phyloP scores from a whole-genome alignment of 2,888 invertebrate species.

The Augochlorella aurata region DNA sequence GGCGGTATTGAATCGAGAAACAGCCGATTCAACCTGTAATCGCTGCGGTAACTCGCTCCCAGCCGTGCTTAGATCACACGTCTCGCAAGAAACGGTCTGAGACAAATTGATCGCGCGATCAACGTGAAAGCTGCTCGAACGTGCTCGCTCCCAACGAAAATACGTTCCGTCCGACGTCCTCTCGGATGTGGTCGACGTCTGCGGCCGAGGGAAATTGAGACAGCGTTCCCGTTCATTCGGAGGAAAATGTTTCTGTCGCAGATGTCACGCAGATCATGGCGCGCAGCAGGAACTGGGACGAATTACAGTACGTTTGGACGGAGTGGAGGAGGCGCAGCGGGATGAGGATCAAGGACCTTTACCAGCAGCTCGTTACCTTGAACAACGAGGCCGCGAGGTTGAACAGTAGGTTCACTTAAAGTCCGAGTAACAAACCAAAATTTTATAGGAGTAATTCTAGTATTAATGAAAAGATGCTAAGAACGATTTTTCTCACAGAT shows the following conservation, averaged over 20 bases:
- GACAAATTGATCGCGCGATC: slow-evolving; percentile 44
- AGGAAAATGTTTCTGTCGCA: slow-evolving; percentile 63
- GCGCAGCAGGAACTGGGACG: slow-evolving; percentile 92
- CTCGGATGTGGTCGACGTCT: background rate
- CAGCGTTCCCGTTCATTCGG: background rate
- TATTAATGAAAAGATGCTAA: too few relatives aligned
- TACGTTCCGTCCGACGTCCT: background rate
- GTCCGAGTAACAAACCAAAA: too few relatives aligned
- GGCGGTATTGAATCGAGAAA: slow-evolving; percentile 14
- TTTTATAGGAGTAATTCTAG: too few relatives aligned
- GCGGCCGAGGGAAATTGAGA: background rate
- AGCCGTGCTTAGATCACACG: slow-evolving; percentile 34
- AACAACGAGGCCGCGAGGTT: slow-evolving; percentile 91
- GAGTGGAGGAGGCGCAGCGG: slow-evolving; percentile 93
- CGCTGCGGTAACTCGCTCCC: slow-evolving; percentile 34
- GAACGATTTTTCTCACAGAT: too few relatives aligned
- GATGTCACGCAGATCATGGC: slow-evolving; percentile 88
- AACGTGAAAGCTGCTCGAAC: slow-evolving; percentile 64
- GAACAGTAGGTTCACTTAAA: slow-evolving; percentile 87
- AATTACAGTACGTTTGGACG: slow-evolving; percentile 93
- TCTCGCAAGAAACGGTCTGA: slow-evolving; percentile 20
- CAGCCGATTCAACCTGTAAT: slow-evolving; percentile 9
- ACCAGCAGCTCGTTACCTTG: slow-evolving; percentile 90
- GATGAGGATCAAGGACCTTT: slow-evolving; percentile 89
- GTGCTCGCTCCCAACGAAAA: slow-evolving; percentile 9